Base-by-base conservation (phyloP, 1,140 invertebrate genomes). In the Aphis craccivora region DNA sequence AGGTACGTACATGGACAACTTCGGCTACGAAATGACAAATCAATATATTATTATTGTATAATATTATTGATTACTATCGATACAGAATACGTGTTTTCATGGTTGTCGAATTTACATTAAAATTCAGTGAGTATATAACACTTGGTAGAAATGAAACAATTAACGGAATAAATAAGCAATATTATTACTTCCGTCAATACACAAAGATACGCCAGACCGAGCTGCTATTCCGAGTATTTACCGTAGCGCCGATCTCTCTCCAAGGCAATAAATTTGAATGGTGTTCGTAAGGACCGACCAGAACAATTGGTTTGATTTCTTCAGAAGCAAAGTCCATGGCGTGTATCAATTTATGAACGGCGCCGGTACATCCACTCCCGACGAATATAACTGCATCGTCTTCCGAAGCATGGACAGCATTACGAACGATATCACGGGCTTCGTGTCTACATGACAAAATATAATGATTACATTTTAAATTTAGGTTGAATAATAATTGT, bases 201-300 rank as follows among this genome's bases (percentile, higher is more conserved):
- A 76, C 30, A 76, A 30, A 76, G 14, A 86, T 86, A 43, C 83
- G 83, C 83, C 37, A 45, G 25, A 87, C 23, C 30, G 8, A n/a
- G 23, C 3, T 30, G 22, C 22, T 23, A 51, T 67, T 43, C 37
- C 35, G 2, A 67, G 22, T 92, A 83, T 35, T 95, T 96, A 98
- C 98, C 96, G 97, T 97, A 94, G 97, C 96, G 55, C 97, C 97
- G 86, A 96, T 96, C 95, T 98, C 98, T 94, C 97, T 96, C 98
- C 98, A 99, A 67, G 98, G 97, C 91, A 97, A 96, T 37, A 99
- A 95, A 95, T 98, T 98, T 25, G 97, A 97, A 95, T 98, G 97
- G 94, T 98, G 98, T 95, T 99, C 98, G 95, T 97, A 97, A 2
- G 97, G 97, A 1, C 97, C 98, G n/a, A 98, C 97, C 95, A 99